Base-by-base conservation (phyloP, 2,113 vertebrate genomes). In the Mionectes macconnelli region DNA sequence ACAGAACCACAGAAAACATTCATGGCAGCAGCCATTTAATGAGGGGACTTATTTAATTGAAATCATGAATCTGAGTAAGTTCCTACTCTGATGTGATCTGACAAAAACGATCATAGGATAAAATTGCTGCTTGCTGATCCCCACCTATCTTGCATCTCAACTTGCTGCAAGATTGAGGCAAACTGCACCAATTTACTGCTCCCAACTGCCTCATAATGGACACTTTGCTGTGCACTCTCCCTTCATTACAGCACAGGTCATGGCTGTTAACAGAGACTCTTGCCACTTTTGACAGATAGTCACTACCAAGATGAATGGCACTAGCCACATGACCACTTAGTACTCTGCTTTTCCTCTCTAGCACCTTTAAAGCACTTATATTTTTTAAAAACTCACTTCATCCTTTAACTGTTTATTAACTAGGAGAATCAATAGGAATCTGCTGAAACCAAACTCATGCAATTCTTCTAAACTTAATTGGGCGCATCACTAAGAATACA, bases 161-260 rank as follows among this genome's bases (percentile, higher is more conserved):
- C 98, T 98, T 98, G 98, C 97, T 95, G 97, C 96, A 98, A 98
- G 98, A 98, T 98, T 98, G 97, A 98, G 97, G 98, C 98, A 98
- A 99, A 99, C 98, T 98, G 98, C 98, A 98, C 97, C 98, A 98
- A 98, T 98, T 99, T 98, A 98, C 98, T 98, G 98, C 98, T 98
- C 98, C 98, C 98, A 98, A 98, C 98, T 96, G 98, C 97, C 98
- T 98, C 97, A 98, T 99, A 98, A 99, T 99, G 98, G 98, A 98
- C 97, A 97, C 98, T 98, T 98, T 98, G 97, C 97, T 72, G 96
- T 97, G 98, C 97, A 98, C 98, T 98, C 98, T 98, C 98, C 97
- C 97, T 98, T 98, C 97, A 98, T 98, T 99, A 98, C 97, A 55
- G 94, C 98, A 98, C 98, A 98, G 98, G 98, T 99, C 99, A 99